Percentiles rank a stretch among this genome's conserved stretches.
phyloP scores from a whole-genome alignment of 30 jellyfish, hydroid and myxozoan species.

The Calvadosia cruxmelitensis region DNA sequence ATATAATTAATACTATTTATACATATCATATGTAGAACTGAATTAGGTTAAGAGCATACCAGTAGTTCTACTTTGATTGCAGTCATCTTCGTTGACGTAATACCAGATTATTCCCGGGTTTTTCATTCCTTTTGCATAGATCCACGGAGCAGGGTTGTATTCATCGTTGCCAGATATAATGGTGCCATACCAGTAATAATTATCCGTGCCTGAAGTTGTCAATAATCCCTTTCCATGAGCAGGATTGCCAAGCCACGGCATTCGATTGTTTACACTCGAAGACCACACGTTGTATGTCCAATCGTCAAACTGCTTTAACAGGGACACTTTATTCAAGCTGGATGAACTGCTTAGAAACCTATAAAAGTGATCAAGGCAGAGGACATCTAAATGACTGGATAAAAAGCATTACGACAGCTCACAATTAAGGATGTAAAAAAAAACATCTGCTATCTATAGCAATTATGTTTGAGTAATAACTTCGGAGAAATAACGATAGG shows the following conservation, averaged over 20 bases:
- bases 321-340: not conserved
- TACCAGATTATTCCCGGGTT: slow-evolving; percentile 72
- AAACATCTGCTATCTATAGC: no score
- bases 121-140: slow-evolving; percentile 4
- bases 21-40: no score
- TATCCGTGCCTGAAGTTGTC: not conserved
- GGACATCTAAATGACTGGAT: no score
- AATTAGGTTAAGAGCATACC: slow-evolving; percentile 29
- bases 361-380: no score
- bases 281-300: not conserved
- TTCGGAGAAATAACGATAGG: no score
- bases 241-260: not conserved
- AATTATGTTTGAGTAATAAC: no score
- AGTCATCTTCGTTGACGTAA: slow-evolving; percentile 67
- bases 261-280: not conserved
- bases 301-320: not conserved
- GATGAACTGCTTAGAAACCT: not conserved
- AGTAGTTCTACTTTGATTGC: slow-evolving; percentile 42
- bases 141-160: slow-evolving; percentile 52
- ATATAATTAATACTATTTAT: no score
- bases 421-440: no score
- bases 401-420: no score
- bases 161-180: not conserved
- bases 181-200: not conserved
- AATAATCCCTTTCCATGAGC: not conserved